Evolutionary conservation across 1,140 invertebrate genomes (phyloP).

Genomic region (Physella acuta): DNA sequence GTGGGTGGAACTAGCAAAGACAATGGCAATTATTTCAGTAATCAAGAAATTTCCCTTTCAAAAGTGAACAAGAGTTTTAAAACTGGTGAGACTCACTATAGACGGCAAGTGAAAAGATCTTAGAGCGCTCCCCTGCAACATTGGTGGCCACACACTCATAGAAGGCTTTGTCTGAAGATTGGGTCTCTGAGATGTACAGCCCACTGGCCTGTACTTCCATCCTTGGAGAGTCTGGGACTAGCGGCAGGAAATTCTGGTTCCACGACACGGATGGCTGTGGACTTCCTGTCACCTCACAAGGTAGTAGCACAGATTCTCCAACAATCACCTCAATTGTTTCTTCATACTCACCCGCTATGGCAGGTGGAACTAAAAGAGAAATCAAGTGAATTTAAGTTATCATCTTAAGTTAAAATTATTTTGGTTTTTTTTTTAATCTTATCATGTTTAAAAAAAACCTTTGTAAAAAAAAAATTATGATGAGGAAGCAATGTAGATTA

Average conservation of each 20-base stretch:
- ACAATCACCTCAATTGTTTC: constrained; percentile 45
- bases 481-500: no score
- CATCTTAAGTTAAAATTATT: no score
- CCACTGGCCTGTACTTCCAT: constrained; percentile 37
- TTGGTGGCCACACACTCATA: constrained; percentile 63
- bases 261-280: constrained; percentile 56
- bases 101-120: constrained; percentile 43
- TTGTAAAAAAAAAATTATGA: no score
- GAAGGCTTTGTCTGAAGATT: constrained; percentile 58
- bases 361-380: constrained; percentile 70
- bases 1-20: constrained; percentile 73
- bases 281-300: constrained; percentile 52
- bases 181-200: constrained; percentile 39
- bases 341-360: constrained; percentile 76
- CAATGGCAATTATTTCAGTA: no score
- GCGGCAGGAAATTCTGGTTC: constrained; percentile 52
- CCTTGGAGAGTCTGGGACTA: constrained; percentile 32
- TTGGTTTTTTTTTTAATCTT: no score
- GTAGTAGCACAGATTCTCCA: constrained; percentile 44
- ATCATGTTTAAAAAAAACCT: no score
- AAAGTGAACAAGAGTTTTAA: no score
- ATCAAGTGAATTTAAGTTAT: no score
- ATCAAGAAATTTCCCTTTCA: no score
- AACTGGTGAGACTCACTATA: no score
- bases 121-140: constrained; percentile 55